Conservation (phyloP, 1,140 invertebrate species). For the Mercenaria mercenaria region DNA sequence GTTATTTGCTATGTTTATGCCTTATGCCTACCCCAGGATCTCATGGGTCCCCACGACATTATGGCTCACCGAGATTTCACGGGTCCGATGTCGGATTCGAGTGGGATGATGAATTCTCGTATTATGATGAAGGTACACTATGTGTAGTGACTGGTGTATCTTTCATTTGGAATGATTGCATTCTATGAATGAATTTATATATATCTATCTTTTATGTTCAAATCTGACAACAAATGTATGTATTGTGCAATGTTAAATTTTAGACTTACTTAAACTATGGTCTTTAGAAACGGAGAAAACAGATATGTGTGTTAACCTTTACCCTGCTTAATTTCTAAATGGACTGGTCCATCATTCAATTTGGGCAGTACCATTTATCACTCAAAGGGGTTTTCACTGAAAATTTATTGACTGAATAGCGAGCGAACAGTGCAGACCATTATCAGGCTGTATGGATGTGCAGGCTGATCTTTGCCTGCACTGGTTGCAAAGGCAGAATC, state of each 20-base stretch:
- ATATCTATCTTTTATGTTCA: conserved; percentile 6
- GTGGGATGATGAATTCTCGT: conserved; percentile 98
- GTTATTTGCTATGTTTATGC: background rate
- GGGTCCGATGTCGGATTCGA: conserved; percentile 95
- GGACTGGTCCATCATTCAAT: no score
- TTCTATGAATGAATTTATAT: conserved; percentile 1
- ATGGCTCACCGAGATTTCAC: conserved; percentile 75
- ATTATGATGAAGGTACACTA: conserved; percentile 78
- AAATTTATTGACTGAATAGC: no score
- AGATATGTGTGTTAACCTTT: no score
- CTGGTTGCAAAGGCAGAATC: no score
- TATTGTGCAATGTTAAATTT: background rate
- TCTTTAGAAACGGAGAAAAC: no score
- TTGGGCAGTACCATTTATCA: no score
- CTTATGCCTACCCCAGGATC: conserved; percentile 31
- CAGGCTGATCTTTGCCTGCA: no score
- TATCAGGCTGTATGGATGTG: no score
- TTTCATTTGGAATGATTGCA: conserved; percentile 1
- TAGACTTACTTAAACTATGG: no score
- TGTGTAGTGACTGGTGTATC: conserved; percentile 29
- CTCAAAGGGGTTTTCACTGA: no score
- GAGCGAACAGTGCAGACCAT: no score
- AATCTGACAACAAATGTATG: background rate
- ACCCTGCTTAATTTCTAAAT: no score
- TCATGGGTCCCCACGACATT: conserved; percentile 64